Evolutionary conservation across 2,797 vertebrate genomes (phyloP).

Genomic region (Thripadectes ignobilis): DNA sequence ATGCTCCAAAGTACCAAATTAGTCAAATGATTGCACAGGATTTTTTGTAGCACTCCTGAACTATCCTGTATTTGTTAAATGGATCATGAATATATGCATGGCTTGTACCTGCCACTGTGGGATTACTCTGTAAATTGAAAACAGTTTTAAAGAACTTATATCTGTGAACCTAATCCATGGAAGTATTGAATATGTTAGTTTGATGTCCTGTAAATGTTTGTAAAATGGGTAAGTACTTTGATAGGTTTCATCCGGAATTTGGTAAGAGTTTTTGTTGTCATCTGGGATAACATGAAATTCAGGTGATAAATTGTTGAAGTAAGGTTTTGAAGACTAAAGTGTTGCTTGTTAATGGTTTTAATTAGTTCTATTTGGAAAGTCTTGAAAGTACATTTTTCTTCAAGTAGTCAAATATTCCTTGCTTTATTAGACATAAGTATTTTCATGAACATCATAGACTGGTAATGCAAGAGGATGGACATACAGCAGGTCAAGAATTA

Average conservation of each 20-base stretch:
- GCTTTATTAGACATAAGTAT: background rate
- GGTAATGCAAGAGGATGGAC: background rate
- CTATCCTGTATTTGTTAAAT: background rate
- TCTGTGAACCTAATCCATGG: background rate
- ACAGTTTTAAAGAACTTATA: background rate
- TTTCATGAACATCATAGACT: fast-evolving
- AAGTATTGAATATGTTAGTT: background rate
- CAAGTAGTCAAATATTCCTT: background rate
- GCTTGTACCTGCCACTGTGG: background rate
- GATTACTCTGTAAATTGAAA: background rate
- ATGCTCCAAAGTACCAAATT: background rate
- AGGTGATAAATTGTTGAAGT: background rate
- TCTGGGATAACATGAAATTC: background rate
- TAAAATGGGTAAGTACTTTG: background rate
- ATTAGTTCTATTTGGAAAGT: background rate
- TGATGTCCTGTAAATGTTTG: background rate
- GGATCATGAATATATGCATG: background rate
- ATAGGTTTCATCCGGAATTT: background rate
- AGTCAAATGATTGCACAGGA: background rate
- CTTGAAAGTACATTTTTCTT: background rate
- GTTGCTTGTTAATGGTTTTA: background rate
- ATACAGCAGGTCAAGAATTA: background rate
- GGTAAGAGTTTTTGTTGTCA: background rate
- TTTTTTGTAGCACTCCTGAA: background rate
- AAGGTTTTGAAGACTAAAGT: background rate